Evolutionary conservation across 2,113 vertebrate species (phyloP).

Genomic region (Cebidichthys violaceus): DNA sequence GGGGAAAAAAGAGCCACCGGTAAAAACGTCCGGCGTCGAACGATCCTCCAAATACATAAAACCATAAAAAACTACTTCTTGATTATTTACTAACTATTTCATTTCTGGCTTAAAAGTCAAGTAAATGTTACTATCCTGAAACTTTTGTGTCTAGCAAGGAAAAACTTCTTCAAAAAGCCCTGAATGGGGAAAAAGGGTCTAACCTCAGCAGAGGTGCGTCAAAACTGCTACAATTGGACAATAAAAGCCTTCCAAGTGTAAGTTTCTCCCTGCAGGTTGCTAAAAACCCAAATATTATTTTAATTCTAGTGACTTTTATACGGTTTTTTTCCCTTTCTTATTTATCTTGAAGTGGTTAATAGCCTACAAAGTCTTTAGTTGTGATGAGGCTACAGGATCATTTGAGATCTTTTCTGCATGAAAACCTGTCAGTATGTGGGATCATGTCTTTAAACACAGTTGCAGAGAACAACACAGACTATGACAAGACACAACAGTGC

Average conservation of each 20-base stretch:
- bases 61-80: not conserved
- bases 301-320: not conserved
- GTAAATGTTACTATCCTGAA: not conserved
- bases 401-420: not conserved
- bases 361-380: not conserved
- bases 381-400: not conserved
- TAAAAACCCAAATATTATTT: not conserved
- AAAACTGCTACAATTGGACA: not conserved
- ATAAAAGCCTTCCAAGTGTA: not conserved
- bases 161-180: not conserved
- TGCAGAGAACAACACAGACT: not conserved
- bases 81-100: not conserved
- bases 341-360: too few species aligned
- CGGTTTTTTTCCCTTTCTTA: not conserved
- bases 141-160: not conserved
- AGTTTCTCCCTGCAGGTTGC: not conserved
- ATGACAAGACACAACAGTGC: not conserved
- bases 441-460: too few species aligned
- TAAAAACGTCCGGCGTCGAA: not conserved
- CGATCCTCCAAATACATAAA: not conserved
- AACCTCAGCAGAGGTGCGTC: not conserved
- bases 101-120: not conserved
- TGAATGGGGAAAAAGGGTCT: not conserved
- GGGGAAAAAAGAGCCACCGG: not conserved
- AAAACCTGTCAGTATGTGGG: too few species aligned